Base-by-base conservation (phyloP, 2,888 invertebrate species). In the Apocheima hispidaria region DNA sequence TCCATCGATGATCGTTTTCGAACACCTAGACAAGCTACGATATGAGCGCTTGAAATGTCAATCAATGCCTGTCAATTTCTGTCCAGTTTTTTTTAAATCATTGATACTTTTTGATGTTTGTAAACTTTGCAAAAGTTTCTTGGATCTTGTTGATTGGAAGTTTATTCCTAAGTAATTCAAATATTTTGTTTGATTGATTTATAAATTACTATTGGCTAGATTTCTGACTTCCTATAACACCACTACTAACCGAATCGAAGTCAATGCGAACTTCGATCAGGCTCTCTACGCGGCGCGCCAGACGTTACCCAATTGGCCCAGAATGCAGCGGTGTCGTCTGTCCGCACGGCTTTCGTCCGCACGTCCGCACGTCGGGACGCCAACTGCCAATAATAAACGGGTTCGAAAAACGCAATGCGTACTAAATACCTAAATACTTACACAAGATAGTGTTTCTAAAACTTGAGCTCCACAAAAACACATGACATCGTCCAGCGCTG, bases 291-390 rank as follows among this genome's bases (percentile, higher is more conserved):
- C 64, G 72, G 79, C 80, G 78, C 77, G 77, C 77, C 75, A 79
- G 70, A 57, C 69, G 75, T 89, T 86, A 77, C 78, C 71, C 78
- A 88, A 87, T 79, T 80, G 85, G 70, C 83, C 85, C 81, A 84
- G 87, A 86, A 86, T 87, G 82, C 82, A 80, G 73, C 74, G 74
- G 76, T 79, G 81, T 79, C 80, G 72, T 80, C 81, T 77, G 77
- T 75, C 73, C 63, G 70, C 66, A 56, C 69, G 49, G 58, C 58
- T 52, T 46, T 28, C 66, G 77, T 75, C 73, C 63, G 70, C 66
- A 56, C 69, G 49, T 52, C 43, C 23, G 65, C 64, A 65, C 71
- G 71, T 75, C n/a, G 63, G 71, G 76, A 50, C 49, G 65, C 65
- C 69, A 71, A 75, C 73, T 75, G 79, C 79, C 80, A 79, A 75